phyloP scores from a whole-genome alignment of 2,888 invertebrate species.

The Polydesmus complanatus region DNA sequence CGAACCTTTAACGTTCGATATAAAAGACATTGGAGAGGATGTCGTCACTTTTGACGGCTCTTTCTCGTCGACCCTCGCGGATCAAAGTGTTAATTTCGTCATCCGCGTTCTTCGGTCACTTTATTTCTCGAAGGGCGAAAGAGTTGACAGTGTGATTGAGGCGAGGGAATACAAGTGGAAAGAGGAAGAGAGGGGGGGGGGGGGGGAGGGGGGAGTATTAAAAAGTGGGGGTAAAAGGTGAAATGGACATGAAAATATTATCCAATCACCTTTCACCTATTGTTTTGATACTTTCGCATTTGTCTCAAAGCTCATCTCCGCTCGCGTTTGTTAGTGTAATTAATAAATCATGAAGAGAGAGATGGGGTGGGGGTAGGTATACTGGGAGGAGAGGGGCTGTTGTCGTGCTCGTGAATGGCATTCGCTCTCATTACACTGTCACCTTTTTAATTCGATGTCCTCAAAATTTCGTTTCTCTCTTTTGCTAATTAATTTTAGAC shows the following conservation, averaged over 20 bases:
- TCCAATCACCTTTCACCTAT: not conserved
- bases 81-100: too few relatives aligned
- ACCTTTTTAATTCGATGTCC: not conserved
- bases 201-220: not conserved
- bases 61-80: too few relatives aligned
- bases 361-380: not conserved
- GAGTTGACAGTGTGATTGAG: too few relatives aligned
- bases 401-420: not conserved
- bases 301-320: not conserved
- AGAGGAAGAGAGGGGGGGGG: not conserved
- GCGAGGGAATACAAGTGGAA: too few relatives aligned
- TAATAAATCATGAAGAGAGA: not conserved
- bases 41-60: too few relatives aligned
- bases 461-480: not conserved
- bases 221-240: not conserved
- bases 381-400: not conserved
- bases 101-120: too few relatives aligned
- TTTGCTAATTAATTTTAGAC: not conserved
- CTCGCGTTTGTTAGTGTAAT: not conserved
- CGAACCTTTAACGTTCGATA: too few relatives aligned
- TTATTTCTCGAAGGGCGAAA: too few relatives aligned
- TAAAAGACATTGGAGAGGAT: too few relatives aligned
- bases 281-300: not conserved
- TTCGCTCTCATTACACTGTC: not conserved
- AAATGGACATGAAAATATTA: not conserved